Evolutionary conservation across 2,888 invertebrate genomes (phyloP).

Genomic region (Norana najaformis): DNA sequence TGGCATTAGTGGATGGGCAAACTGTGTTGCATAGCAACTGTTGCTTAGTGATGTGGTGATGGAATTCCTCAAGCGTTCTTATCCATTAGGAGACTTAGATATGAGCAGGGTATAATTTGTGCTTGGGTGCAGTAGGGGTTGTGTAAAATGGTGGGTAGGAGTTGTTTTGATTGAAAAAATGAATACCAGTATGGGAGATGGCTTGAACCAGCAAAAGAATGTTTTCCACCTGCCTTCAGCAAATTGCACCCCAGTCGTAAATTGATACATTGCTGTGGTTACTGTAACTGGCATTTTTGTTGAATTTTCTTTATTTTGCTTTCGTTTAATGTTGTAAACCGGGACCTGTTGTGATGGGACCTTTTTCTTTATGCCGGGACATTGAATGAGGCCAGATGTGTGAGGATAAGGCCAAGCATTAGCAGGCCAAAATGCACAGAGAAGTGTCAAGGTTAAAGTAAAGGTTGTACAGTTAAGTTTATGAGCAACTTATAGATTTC

Average conservation of each 20-base stretch:
- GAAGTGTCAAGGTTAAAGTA: neutral
- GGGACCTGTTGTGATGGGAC: neutral
- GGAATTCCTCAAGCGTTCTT: neutral
- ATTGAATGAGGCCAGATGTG: neutral
- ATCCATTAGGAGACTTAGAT: neutral
- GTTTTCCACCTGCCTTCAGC: neutral
- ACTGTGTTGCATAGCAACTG: neutral
- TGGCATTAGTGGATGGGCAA: neutral
- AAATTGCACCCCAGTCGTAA: neutral
- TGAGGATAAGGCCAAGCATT: neutral
- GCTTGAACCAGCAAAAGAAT: neutral
- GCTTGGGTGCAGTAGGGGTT: neutral
- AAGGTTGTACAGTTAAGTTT: neutral
- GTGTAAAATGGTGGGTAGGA: neutral
- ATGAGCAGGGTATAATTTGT: neutral
- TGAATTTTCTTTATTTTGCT: neutral
- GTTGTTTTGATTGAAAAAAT: neutral
- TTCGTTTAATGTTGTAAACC: neutral
- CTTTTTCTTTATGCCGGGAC: neutral
- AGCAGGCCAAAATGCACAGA: neutral
- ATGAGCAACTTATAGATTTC: neutral
- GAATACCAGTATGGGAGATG: neutral
- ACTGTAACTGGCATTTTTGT: conserved; percentile 6
- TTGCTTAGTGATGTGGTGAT: neutral
- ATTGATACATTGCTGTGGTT: neutral